Evolutionary conservation across 2,113 vertebrate genomes (phyloP).

Genomic region (Tupaia tana): DNA sequence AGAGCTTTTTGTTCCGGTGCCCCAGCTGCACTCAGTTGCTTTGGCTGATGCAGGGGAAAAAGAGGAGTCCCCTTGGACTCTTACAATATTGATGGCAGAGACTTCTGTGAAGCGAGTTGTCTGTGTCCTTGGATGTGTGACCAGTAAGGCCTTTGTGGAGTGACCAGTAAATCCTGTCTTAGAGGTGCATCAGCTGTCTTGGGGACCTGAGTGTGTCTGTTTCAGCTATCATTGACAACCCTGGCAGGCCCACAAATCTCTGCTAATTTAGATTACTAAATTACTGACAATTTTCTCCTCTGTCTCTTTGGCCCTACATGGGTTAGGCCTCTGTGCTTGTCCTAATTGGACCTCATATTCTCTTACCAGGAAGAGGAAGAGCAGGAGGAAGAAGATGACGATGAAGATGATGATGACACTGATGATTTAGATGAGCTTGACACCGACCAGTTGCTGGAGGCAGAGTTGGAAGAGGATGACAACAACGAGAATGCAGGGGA

Average conservation of each 20-base stretch:
- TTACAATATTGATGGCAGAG: neutral
- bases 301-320: neutral
- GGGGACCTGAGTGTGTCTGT: neutral
- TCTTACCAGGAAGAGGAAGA: slow-evolving; percentile 92
- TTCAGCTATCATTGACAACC: neutral
- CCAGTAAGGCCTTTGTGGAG: neutral
- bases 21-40: neutral
- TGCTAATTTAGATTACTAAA: neutral
- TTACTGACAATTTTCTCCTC: neutral
- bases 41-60: slow-evolving; percentile 36
- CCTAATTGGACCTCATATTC: slow-evolving; percentile 39
- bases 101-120: neutral
- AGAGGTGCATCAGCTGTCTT: neutral
- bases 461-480: slow-evolving; percentile 94
- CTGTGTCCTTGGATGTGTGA: neutral
- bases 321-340: neutral
- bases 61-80: neutral
- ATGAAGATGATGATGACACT: slow-evolving; percentile 95
- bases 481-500: slow-evolving; percentile 94
- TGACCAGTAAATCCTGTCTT: neutral
- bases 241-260: neutral
- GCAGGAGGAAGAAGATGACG: slow-evolving; percentile 95
- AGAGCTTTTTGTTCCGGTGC: neutral
- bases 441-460: slow-evolving; percentile 94
- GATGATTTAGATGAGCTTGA: slow-evolving; percentile 95